Conservation (phyloP, 2,113 vertebrate species). For the Pluvianellus socialis region DNA sequence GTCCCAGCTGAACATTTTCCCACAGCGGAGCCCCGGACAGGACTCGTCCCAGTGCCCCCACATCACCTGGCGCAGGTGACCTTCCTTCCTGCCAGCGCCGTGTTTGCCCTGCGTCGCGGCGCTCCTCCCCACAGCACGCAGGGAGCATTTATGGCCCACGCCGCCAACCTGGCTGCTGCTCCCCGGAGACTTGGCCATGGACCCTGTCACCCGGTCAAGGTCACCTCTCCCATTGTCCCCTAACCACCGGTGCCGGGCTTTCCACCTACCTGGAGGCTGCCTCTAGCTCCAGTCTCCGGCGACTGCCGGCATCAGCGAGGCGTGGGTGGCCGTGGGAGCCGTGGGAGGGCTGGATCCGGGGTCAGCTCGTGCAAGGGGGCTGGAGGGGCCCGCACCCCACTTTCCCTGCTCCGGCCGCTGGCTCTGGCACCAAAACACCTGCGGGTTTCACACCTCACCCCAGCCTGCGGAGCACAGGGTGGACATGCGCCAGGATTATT, state of each 20-base stretch:
- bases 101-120: background rate
- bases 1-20: background rate
- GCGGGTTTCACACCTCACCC: background rate
- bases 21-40: background rate
- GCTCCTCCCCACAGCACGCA: background rate
- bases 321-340: background rate
- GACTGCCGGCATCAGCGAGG: background rate
- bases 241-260: background rate
- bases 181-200: background rate
- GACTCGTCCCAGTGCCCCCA: background rate
- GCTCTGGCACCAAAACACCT: too few relatives aligned
- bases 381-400: background rate
- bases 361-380: accelerated
- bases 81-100: background rate
- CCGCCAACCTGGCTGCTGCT: background rate
- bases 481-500: background rate
- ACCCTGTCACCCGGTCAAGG: background rate
- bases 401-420: background rate
- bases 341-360: background rate
- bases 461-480: background rate
- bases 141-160: background rate
- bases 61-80: background rate
- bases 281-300: background rate
- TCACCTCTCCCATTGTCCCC: background rate
- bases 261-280: background rate